Evolutionary conservation across 2,797 vertebrate species (phyloP).

Genomic region (Acanthurus lineatus): DNA sequence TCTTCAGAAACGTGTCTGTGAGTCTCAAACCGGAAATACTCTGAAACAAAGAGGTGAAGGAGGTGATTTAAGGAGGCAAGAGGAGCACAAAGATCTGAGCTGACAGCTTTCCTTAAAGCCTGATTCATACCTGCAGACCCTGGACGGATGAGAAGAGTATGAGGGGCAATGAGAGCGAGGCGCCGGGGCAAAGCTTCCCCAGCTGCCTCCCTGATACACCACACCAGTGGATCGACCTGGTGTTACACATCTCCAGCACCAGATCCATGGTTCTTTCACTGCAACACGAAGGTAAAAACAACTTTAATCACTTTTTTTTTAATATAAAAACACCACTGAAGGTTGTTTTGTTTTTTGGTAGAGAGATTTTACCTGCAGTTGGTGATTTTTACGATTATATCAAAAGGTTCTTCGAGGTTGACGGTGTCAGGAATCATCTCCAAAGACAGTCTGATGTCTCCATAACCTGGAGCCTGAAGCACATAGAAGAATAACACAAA

Average conservation of each 20-base stretch:
- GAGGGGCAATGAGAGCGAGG: conserved; percentile 93
- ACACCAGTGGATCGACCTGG: conserved; percentile 96
- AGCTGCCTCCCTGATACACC: conserved; percentile 96
- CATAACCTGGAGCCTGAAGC: conserved; percentile 95
- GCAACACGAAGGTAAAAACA: conserved; percentile 39
- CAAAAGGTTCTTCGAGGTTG: conserved; percentile 96
- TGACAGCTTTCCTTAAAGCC: too few relatives aligned
- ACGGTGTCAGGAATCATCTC: conserved; percentile 97
- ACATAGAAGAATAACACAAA: not conserved
- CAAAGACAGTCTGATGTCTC: conserved; percentile 94
- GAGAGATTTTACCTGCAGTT: conserved; percentile 94
- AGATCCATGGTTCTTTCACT: conserved; percentile 99
- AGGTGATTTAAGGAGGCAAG: fast-evolving
- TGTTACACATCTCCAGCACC: conserved; percentile 97
- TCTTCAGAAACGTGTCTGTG: conserved; percentile 97
- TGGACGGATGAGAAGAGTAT: conserved; percentile 94
- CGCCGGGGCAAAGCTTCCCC: conserved; percentile 93
- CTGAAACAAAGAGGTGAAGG: conserved; percentile 77
- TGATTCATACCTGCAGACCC: conserved; percentile 91
- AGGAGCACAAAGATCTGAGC: not conserved
- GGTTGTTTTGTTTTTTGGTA: too few relatives aligned
- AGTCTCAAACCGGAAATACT: conserved; percentile 96
- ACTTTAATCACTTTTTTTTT: not conserved
- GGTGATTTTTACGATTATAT: conserved; percentile 98
- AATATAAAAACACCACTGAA: too few relatives aligned